These are phyloP conservation scores for Probosciger aterrimus DNA, from an alignment of 2,113 vertebrate genomes.

Conservation along the genomic window DNA sequence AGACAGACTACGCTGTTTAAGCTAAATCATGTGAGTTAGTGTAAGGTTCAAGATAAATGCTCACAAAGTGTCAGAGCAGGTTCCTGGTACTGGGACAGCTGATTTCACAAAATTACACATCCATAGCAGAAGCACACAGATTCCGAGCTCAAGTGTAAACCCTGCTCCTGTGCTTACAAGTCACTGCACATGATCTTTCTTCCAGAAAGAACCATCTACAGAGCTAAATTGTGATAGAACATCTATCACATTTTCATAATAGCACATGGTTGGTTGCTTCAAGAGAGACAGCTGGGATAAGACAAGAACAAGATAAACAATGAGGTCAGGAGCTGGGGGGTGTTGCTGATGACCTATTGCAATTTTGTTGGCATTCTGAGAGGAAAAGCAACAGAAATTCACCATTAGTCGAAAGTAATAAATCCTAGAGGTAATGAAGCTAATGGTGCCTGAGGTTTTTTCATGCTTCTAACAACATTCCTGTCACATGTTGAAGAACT, in stretches of 20 bases:
- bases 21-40: rapidly evolving
- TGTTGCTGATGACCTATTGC: neutral
- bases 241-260: neutral
- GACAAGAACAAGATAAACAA: neutral
- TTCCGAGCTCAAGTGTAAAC: neutral
- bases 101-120: neutral
- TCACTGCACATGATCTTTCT: neutral
- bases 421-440: neutral
- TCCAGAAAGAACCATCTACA: neutral
- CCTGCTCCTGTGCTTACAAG: neutral
- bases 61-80: neutral
- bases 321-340: neutral
- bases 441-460: neutral
- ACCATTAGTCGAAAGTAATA: neutral
- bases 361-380: neutral
- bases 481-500: neutral
- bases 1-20: neutral
- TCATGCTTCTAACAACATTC: neutral
- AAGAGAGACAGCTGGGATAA: neutral
- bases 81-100: neutral
- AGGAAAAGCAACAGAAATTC: neutral
- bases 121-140: neutral
- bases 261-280: neutral
- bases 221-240: neutral
- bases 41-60: neutral